A percentile compares a stretch with the other conserved stretches of the same genome.
Conservation (phyloP, 2,888 invertebrate genomes). For the Formica aserva region DNA sequence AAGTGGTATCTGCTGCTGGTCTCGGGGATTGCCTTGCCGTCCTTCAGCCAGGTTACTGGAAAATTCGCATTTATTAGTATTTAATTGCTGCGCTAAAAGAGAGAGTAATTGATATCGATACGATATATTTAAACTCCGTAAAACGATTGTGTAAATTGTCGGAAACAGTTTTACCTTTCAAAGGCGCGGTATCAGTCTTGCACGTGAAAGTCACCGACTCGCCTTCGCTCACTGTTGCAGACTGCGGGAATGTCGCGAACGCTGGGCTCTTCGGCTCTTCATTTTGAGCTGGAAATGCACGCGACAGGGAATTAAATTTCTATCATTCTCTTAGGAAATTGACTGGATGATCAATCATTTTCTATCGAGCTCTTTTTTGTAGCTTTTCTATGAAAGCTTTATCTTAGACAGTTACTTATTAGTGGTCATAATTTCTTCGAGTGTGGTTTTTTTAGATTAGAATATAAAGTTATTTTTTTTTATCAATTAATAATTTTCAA, state of each 20-base stretch:
- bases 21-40: slow-evolving; percentile 95
- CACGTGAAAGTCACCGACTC: slow-evolving; percentile 93
- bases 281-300: slow-evolving; percentile 90
- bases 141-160: background rate
- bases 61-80: slow-evolving; percentile 35
- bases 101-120: background rate
- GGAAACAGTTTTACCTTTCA: slow-evolving; percentile 85
- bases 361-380: background rate
- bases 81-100: background rate
- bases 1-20: slow-evolving; percentile 92
- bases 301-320: background rate
- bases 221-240: slow-evolving; percentile 93
- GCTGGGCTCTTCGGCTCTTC: slow-evolving; percentile 94
- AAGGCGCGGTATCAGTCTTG: slow-evolving; percentile 89
- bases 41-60: slow-evolving; percentile 93
- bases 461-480: background rate
- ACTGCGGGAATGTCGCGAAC: slow-evolving; percentile 95
- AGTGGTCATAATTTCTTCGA: background rate
- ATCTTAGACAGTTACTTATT: background rate
- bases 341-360: background rate
- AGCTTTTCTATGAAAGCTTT: background rate
- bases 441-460: background rate
- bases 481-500: background rate
- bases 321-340: background rate
- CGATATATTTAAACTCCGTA: background rate